These are phyloP conservation scores for Saguinus midas DNA, from an alignment of 2,113 vertebrate genomes.

Conservation along the genomic window DNA sequence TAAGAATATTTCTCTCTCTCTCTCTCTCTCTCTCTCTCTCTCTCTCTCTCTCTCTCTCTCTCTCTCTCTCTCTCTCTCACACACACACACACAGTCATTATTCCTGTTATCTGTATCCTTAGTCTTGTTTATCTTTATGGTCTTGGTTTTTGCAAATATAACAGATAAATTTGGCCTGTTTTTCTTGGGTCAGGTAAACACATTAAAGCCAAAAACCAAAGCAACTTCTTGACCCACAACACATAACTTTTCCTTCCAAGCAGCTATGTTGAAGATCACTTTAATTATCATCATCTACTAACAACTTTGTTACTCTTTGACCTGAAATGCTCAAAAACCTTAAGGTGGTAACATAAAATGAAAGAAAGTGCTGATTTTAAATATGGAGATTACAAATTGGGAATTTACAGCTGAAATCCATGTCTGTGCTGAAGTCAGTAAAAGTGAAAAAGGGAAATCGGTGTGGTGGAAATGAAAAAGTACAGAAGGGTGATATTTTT, in stretches of 20 bases:
- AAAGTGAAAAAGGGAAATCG: background rate
- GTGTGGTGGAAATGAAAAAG: background rate
- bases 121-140: background rate
- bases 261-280: background rate
- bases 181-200: background rate
- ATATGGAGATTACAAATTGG: background rate
- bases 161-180: background rate
- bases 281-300: background rate
- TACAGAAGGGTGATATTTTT: background rate
- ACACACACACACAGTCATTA: background rate
- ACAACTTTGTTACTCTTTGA: background rate
- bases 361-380: background rate
- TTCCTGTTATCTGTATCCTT: background rate
- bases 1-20: background rate
- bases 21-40: background rate
- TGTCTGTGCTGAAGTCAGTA: background rate
- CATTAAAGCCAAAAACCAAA: background rate
- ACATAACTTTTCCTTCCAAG: background rate
- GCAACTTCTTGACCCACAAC: background rate
- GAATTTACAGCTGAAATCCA: background rate
- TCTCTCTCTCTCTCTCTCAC: too few species aligned
- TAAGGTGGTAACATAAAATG: background rate
- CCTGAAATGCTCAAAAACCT: background rate
- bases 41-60: background rate
- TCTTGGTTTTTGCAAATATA: background rate